Percentiles rank a stretch among this genome's conserved stretches.
Evolutionary conservation across 2,113 vertebrate genomes (phyloP).

Genomic region (Thalassoma bifasciatum): DNA sequence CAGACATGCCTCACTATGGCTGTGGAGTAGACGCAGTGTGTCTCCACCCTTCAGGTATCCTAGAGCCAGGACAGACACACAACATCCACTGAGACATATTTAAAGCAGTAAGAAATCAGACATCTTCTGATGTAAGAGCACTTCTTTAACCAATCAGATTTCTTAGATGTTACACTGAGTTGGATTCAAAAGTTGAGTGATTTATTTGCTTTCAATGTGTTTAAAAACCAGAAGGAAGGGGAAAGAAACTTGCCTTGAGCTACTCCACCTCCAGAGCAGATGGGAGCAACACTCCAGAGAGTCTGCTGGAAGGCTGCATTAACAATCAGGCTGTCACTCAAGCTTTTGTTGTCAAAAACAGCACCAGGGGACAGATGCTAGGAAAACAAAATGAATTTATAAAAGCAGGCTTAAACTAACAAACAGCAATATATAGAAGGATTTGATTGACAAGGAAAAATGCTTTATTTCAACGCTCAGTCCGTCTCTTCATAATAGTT

Average conservation of each 20-base stretch:
- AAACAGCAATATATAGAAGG: not conserved
- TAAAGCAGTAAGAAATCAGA: no score
- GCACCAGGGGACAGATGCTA: conserved; percentile 91
- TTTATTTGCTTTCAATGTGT: conserved; percentile 3
- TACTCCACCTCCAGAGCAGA: conserved; percentile 91
- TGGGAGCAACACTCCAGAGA: conserved; percentile 93
- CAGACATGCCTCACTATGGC: conserved; percentile 94
- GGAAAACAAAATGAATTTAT: conserved; percentile 19
- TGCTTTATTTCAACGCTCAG: not conserved
- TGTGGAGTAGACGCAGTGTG: conserved; percentile 90
- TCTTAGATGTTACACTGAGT: not conserved
- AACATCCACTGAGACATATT: not conserved
- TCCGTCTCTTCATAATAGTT: not conserved
- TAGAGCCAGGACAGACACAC: conserved; percentile 59
- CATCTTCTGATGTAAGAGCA: no score
- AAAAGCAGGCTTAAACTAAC: not conserved
- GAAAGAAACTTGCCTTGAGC: conserved; percentile 87
- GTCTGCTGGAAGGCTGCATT: conserved; percentile 95
- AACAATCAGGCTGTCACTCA: conserved; percentile 85
- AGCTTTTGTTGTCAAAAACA: conserved; percentile 64
- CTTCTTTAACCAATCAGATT: not conserved
- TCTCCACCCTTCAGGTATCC: conserved; percentile 95
- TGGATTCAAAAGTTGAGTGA: conserved; percentile 1
- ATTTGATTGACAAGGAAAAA: not conserved
- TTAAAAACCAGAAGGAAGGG: conserved; percentile 10